phyloP scores from a whole-genome alignment of 1,140 invertebrate species.

The Grapholita molesta region DNA sequence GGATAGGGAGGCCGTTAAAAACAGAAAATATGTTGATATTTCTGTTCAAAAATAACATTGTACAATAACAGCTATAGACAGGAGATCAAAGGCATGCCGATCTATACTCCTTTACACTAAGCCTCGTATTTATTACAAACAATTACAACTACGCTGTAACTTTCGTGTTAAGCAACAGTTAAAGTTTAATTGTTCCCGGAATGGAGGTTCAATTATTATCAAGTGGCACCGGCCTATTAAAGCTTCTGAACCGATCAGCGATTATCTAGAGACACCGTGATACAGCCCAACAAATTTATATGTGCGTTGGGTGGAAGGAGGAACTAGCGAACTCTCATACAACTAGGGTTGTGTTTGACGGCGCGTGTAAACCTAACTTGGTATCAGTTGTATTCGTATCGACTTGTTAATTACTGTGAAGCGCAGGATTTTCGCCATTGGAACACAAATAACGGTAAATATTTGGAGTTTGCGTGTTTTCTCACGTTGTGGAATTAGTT shows the following conservation, averaged over 20 bases:
- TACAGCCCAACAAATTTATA: not conserved
- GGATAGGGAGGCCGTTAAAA: not conserved
- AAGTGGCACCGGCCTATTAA: constrained; percentile 60
- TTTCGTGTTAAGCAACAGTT: constrained; percentile 37
- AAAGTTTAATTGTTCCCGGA: constrained; percentile 18
- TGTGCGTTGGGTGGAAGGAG: too few species aligned
- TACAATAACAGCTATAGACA: not conserved
- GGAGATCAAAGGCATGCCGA: not conserved
- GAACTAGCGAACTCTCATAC: not conserved
- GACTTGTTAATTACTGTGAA: not conserved
- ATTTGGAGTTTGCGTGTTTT: constrained; percentile 56
- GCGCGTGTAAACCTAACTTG: not conserved
- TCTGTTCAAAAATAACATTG: not conserved
- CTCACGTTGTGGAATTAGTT: constrained; percentile 57
- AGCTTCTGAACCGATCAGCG: constrained; percentile 61
- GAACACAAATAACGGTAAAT: constrained; percentile 51
- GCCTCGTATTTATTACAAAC: constrained; percentile 21
- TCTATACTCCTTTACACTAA: not conserved
- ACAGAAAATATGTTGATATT: not conserved
- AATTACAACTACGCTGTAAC: constrained; percentile 14
- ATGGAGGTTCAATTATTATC: constrained; percentile 45
- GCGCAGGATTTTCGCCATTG: constrained; percentile 38
- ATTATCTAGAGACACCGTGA: constrained; percentile 61
- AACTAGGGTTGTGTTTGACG: not conserved
- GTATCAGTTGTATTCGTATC: constrained; percentile 37